Evolutionary conservation across 2,888 invertebrate genomes (phyloP).

Genomic region (Drosophila emarginata): DNA sequence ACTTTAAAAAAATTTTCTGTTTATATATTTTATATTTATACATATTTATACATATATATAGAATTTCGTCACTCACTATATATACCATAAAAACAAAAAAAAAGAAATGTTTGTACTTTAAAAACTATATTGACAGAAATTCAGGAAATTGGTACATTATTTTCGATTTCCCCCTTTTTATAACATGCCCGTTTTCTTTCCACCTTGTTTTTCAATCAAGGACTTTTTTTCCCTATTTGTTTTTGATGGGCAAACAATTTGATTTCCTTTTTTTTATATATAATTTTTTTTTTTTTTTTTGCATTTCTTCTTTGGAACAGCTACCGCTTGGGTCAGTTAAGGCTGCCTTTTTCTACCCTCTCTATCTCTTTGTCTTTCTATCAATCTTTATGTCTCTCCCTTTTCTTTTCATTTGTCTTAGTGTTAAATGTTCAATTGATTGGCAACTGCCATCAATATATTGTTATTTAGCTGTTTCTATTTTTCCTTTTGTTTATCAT

Average conservation of each 20-base stretch:
- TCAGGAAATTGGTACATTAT: not conserved
- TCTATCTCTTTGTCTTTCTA: not conserved
- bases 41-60: too few relatives aligned
- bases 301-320: not conserved
- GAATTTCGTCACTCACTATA: too few relatives aligned
- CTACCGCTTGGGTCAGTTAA: too few relatives aligned
- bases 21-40: too few relatives aligned
- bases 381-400: not conserved
- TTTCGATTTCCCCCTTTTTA: not conserved
- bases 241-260: slow-evolving; percentile 45
- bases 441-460: slow-evolving; percentile 48
- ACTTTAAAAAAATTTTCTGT: too few relatives aligned
- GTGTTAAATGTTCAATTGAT: slow-evolving; percentile 54
- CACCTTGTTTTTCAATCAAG: slow-evolving; percentile 1
- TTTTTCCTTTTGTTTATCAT: slow-evolving; percentile 36
- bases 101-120: too few relatives aligned
- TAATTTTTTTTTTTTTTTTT: slow-evolving; percentile 2
- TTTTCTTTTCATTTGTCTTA: slow-evolving; percentile 11
- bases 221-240: not conserved
- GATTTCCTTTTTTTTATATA: slow-evolving; percentile 21
- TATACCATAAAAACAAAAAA: too few relatives aligned
- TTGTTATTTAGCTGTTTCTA: slow-evolving; percentile 19
- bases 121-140: not conserved
- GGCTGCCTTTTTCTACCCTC: not conserved
- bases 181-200: not conserved